Base-by-base conservation (phyloP, 2,113 vertebrate species). In the Turdus rufiventris region DNA sequence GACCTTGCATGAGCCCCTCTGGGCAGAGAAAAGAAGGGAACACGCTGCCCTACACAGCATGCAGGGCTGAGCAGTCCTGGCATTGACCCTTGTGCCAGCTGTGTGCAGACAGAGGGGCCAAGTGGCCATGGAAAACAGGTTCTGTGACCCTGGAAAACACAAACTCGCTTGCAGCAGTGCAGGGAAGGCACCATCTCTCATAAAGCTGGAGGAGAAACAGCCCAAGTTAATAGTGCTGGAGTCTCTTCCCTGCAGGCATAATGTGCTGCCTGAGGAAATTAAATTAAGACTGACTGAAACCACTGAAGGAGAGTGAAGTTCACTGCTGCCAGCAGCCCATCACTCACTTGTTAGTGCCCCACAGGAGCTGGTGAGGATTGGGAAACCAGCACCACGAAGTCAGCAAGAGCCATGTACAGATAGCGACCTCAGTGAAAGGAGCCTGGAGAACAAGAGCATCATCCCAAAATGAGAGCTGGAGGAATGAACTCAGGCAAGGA, bases 111-210 rank as follows among this genome's bases (percentile, higher is more conserved):
- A 17, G 0, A n/a, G 48, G 25, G 48, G 51, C 19, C 9, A 3
- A 38, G 36, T 4, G 17, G 19, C 60, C 0, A 0, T 1, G 25
- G 76, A 13, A 31, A 83, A n/a, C 14, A n/a, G 25, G 18, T 45
- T 72, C 53, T 34, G 14, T 19, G 14, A 62, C 31, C 61, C 56
- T 20, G n/a, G 28, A 60, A 28, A 74, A 56, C 5, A 3, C 53
- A 29, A 51, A 28, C 34, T 51, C 3, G 48, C 67, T 28, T 10
- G 2, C 12, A 5, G 63, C 4, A 15, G 19, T 1, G 29, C 6
- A 4, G 33, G 53, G 54, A 29, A 66, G 40, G 65, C 56, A 38
- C 29, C 29, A 2, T 3, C n/a, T 47, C 76, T 36, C 47, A 5
- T 3, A 7, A 12, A 62, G 57, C 54, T 33, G 18, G 19, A 67